Evolutionary conservation across 2,113 vertebrate genomes (phyloP), one percentile per base, ranked within the genome.

Genomic region (Peucedramus taeniatus): DNA sequence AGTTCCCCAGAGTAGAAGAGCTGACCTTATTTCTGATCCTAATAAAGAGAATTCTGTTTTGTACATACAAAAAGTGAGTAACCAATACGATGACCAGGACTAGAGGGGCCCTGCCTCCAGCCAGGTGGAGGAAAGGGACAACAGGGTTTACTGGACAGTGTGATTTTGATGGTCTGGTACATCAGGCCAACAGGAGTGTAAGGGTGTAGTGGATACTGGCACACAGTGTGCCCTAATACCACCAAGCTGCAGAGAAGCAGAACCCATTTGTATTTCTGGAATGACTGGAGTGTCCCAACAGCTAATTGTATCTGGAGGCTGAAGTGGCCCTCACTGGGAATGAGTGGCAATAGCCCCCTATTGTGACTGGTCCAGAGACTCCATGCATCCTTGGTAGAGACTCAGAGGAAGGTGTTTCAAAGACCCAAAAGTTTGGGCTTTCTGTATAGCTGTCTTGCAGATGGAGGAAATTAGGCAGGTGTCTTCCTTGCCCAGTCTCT

Each of bases 281-380:
- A 74, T 26, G 11, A 68, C 16, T 0, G 0, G 16, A n/a, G 7
- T 66, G 39, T 39, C 6, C 50, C 19, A 81, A 66, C 6, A 30
- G 7, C 20, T 54, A 24, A 79, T n/a, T 47, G 19, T 53, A 40
- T 31, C 39, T 63, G 40, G 11, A 72, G 27, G 21, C 3, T 0
- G 4, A 80, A 57, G 21, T 27, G 11, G 31, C 9, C 26, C 14
- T 57, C 14, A 19, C 21, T 42, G 50, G 21, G 26, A 71, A 35
- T 72, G 21, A 31, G 33, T 12, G 37, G 26, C 44, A 66, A 66
- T 66, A 76, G 10, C 13, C 1, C 3, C 10, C 3, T 3, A 6
- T 10, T 42, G 3, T 76, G 51, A 49, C 30, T 50, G 51, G 45
- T 50, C 26, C 45, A 44, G 44, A 68, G 37, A 35, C 27, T 68